Base-by-base conservation (phyloP, 2,888 invertebrate species). In the Leptinotarsa peninsularis region DNA sequence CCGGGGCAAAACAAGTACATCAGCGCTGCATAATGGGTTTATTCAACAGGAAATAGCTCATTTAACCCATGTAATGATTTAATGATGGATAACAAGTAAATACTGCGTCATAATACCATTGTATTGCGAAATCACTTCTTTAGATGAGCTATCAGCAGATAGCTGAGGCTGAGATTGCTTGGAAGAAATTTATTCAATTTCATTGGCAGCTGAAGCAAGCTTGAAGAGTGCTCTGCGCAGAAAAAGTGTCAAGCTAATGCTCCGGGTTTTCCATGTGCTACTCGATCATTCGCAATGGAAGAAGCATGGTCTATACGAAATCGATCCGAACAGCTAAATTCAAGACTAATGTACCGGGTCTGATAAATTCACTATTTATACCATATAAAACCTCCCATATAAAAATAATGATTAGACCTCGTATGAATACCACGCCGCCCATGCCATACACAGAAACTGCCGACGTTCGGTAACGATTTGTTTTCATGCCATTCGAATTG, bases 131-230 rank as follows among this genome's bases (percentile, higher is more conserved):
- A 33, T 43, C 17, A 17, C 33, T 43, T 75, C 77, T 78, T 83
- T 84, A 84, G 85, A 84, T 84, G 84, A 83, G 84, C 85, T 85
- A 86, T 85, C 86, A 85, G 86, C 85, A 85, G 85, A 82, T 82
- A 63, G 63, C 63, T 63, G 43, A 63, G 43, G 63, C 63, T n/a
- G 17, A 43, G n/a, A 63, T 27, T 33, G 43, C 63, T 63, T 10
- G 33, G n/a, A 33, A 33, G 43, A 63, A 63, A 33, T n/a, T 1
- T 10, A 43, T n/a, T 15, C 5, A 18, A 5, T n/a, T 43, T 63
- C n/a, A 63, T 27, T 18, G 14, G 33, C 27, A 63, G 63, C 63
- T 27, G n/a, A 63, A 63, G 63, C 63, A n/a, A 43, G 43, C 43
- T 21, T 43, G 15, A 63, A 63, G 17, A 33, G 27, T 63, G 58